Conservation (phyloP, 2,888 invertebrate species). For the Vanessa cardui region DNA sequence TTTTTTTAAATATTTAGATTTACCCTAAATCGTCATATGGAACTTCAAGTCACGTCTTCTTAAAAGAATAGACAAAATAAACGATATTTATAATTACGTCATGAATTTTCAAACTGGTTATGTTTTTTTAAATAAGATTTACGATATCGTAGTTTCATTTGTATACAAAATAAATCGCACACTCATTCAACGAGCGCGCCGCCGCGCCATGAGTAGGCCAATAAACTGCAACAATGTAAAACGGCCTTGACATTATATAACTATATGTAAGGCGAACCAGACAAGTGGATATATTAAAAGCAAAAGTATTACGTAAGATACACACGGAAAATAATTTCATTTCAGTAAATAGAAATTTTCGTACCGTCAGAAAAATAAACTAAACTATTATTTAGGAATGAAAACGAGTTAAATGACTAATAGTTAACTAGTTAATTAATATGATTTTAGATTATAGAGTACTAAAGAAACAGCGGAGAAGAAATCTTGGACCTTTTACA, state of each 20-base stretch:
- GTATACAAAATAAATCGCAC: constrained; percentile 4
- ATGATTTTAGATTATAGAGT: neutral
- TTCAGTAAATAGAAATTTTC: neutral
- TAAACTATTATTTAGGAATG: too few species aligned
- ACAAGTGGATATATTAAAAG: constrained; percentile 11
- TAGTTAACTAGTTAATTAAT: neutral
- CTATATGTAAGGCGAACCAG: constrained; percentile 15
- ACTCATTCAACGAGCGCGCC: neutral
- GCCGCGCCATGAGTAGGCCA: constrained; percentile 34
- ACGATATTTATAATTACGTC: too few species aligned
- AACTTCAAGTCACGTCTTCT: too few species aligned
- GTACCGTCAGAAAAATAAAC: too few species aligned
- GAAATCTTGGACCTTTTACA: too few species aligned
- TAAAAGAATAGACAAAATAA: too few species aligned
- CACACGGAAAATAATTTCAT: constrained; percentile 14
- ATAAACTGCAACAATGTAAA: constrained; percentile 47
- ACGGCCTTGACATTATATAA: constrained; percentile 44
- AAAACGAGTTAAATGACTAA: neutral
- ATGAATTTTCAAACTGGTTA: too few species aligned
- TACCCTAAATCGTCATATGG: too few species aligned
- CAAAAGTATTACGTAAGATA: constrained; percentile 9
- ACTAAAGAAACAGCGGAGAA: too few species aligned
- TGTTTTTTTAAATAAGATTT: too few species aligned
- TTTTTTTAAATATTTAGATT: too few species aligned
- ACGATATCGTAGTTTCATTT: neutral